Evolutionary conservation across 2,888 invertebrate genomes (phyloP).

Genomic region (Seira musarum): DNA sequence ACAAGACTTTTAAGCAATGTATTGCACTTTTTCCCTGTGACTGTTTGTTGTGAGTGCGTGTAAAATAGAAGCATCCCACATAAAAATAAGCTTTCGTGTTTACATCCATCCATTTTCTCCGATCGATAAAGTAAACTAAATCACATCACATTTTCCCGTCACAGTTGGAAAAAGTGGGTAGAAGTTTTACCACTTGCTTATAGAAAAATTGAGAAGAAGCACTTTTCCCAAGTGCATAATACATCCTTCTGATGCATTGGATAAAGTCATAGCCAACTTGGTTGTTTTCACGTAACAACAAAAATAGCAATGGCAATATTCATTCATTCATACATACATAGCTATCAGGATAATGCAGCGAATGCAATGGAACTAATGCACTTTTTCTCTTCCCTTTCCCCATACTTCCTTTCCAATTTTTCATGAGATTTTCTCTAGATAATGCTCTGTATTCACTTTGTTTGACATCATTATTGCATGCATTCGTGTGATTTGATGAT

Average conservation of each 20-base stretch:
- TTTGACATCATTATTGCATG: constrained; percentile 45
- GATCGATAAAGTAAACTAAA: constrained; percentile 53
- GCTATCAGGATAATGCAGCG: constrained; percentile 5
- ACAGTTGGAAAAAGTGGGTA: no score
- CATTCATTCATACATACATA: no score
- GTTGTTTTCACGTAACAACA: not conserved
- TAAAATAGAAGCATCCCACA: no score
- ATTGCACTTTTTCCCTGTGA: no score
- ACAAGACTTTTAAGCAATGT: not conserved
- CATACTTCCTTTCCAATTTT: no score
- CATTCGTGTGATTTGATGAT: constrained; percentile 50
- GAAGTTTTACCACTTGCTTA: no score
- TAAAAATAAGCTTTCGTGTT: no score
- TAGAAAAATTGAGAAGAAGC: constrained; percentile 21
- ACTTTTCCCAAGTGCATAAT: constrained; percentile 50
- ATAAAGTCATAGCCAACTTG: no score
- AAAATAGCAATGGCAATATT: constrained; percentile 22
- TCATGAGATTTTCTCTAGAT: constrained; percentile 31
- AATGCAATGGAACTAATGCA: constrained; percentile 29
- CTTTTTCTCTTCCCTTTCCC: constrained; percentile 22
- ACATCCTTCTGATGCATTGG: constrained; percentile 24
- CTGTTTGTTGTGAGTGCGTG: no score
- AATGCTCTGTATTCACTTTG: constrained; percentile 46
- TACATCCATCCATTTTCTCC: constrained; percentile 33
- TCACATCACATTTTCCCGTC: no score